Conservation (phyloP, 2,113 vertebrate genomes). For the Herpetotheres cachinnans region DNA sequence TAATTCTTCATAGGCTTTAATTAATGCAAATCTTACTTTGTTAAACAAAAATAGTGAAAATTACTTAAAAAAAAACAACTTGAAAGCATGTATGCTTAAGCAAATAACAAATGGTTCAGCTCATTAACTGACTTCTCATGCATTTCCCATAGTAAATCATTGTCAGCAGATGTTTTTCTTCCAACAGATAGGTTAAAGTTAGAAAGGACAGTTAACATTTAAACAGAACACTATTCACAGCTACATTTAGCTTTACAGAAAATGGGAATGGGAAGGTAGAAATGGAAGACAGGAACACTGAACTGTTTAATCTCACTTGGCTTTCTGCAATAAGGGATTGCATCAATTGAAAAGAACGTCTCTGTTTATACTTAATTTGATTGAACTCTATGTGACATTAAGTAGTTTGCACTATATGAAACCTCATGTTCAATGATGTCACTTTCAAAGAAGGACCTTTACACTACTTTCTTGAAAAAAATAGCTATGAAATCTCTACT, state of each 20-base stretch:
- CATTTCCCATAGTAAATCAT: background rate
- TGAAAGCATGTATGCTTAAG: background rate
- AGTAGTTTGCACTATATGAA: background rate
- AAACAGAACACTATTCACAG: background rate
- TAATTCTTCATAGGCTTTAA: background rate
- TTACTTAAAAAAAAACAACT: background rate
- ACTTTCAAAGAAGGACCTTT: background rate
- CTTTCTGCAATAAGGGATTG: background rate
- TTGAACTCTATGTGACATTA: background rate
- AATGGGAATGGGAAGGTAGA: background rate
- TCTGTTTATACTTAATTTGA: background rate
- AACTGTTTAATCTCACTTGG: background rate
- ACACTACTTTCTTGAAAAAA: background rate
- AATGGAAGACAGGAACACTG: background rate
- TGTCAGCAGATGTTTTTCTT: background rate
- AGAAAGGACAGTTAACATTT: background rate
- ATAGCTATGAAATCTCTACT: background rate
- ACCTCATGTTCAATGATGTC: background rate
- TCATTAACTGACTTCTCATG: background rate
- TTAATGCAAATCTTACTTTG: background rate
- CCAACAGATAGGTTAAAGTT: background rate
- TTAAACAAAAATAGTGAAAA: background rate
- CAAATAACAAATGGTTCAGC: background rate
- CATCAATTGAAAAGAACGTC: background rate
- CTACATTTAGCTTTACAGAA: background rate